Evolutionary conservation across 2,113 vertebrate genomes (phyloP).

Genomic region (Crotalus helleri): DNA sequence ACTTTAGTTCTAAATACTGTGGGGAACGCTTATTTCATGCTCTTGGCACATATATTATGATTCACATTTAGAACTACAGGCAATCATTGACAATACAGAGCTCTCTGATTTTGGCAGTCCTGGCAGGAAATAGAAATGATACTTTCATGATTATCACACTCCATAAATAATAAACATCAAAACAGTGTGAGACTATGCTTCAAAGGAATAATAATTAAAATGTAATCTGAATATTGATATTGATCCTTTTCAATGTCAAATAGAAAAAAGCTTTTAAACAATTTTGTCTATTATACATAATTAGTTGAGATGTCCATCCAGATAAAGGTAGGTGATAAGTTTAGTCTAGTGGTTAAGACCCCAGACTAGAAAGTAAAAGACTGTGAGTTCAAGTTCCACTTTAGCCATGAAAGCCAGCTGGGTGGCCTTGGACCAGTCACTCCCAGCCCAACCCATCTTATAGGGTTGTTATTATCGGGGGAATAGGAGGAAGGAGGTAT

Average conservation of each 20-base stretch:
- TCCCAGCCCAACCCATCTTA: no score
- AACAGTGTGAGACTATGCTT: background rate
- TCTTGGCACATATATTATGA: conserved; percentile 12
- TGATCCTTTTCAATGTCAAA: background rate
- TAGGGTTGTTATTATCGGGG: no score
- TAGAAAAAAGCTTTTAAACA: background rate
- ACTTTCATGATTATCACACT: background rate
- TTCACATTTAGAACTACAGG: background rate
- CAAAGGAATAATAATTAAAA: background rate
- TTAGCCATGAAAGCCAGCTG: background rate
- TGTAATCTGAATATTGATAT: background rate
- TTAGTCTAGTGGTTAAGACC: background rate
- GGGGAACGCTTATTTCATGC: conserved; percentile 19
- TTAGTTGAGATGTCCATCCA: background rate
- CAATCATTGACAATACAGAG: background rate
- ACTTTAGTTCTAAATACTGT: conserved; percentile 8
- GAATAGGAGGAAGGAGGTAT: no score
- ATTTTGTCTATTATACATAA: background rate
- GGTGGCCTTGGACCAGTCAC: background rate
- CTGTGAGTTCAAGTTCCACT: background rate
- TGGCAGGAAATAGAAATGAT: conserved; percentile 27
- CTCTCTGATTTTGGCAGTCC: conserved; percentile 23
- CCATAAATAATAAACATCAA: conserved; percentile 23
- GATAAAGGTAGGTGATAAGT: background rate
- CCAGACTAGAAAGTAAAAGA: background rate